Percentiles rank a stretch among this genome's conserved stretches.
These are phyloP conservation scores for Takifugu bimaculatus DNA, from an alignment of 2,113 vertebrate species.

Conservation along the genomic window DNA sequence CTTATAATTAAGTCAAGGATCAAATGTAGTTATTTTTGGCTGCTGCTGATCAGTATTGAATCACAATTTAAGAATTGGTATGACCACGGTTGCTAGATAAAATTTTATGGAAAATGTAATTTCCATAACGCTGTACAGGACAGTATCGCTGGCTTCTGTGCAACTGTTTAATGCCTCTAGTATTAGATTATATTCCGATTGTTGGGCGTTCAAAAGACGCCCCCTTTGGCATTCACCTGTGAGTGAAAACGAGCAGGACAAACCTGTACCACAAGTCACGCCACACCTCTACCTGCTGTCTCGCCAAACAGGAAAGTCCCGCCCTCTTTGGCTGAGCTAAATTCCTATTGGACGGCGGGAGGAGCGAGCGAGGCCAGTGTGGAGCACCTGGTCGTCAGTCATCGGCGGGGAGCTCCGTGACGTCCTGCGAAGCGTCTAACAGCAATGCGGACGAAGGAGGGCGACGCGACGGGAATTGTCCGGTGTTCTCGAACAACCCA, in stretches of 20 bases:
- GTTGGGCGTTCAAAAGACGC: neutral
- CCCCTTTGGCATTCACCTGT: conserved; percentile 10
- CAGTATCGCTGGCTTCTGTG: neutral
- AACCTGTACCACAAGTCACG: conserved; percentile 61
- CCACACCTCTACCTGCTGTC: conserved; percentile 62
- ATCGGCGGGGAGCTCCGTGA: conserved; percentile 42
- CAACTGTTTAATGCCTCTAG: neutral
- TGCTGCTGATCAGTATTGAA: too few relatives aligned
- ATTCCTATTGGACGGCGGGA: conserved; percentile 61
- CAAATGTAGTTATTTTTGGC: too few relatives aligned
- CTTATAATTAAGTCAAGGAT: too few relatives aligned
- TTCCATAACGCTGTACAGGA: too few relatives aligned
- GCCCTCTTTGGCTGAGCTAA: conserved; percentile 40
- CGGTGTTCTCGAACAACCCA: conserved; percentile 29
- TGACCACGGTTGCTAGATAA: too few relatives aligned
- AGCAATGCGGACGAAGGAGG: conserved; percentile 69
- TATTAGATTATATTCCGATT: neutral
- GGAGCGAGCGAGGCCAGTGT: conserved; percentile 56
- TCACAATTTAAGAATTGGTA: too few relatives aligned
- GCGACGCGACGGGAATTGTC: conserved; percentile 56
- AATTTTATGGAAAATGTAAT: too few relatives aligned
- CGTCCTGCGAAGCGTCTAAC: conserved; percentile 23
- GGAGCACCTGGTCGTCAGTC: conserved; percentile 76
- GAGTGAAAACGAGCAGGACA: conserved; percentile 13
- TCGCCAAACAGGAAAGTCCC: conserved; percentile 51